phyloP scores from a whole-genome alignment of 2,113 vertebrate species.

The Pseudopodoces humilis region DNA sequence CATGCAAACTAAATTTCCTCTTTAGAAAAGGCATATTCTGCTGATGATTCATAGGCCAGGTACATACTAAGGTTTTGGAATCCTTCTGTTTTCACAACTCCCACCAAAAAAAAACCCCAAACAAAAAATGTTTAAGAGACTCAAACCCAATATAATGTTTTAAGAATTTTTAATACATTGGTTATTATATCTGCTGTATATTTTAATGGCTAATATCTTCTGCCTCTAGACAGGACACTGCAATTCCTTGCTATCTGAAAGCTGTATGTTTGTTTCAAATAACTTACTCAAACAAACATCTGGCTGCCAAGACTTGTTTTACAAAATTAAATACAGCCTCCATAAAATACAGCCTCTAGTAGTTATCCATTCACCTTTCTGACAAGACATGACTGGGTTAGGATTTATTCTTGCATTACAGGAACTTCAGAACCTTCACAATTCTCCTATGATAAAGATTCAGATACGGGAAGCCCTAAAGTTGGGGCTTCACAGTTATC shows the following conservation, averaged over 20 bases:
- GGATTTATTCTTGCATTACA: neutral
- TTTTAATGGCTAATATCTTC: neutral
- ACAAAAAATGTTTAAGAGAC: accelerated
- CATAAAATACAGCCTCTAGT: neutral
- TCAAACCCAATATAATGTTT: neutral
- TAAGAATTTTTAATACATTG: neutral
- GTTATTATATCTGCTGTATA: neutral
- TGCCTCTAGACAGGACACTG: neutral
- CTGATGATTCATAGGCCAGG: neutral
- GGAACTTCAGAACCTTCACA: neutral
- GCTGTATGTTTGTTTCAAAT: neutral
- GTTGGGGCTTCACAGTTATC: neutral
- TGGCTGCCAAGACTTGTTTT: neutral
- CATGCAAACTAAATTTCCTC: neutral
- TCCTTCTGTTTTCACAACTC: neutral
- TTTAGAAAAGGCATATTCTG: neutral
- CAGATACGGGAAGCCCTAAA: neutral
- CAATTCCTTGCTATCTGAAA: neutral
- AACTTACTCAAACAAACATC: neutral
- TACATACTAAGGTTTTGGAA: neutral
- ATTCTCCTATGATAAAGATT: neutral
- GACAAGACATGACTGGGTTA: neutral
- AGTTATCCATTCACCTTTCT: neutral
- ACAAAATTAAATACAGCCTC: neutral
- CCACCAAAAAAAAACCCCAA: neutral